Percentiles rank a stretch among this genome's conserved stretches.
phyloP scores from a whole-genome alignment of 2,888 invertebrate genomes.

The Amiota minor region DNA sequence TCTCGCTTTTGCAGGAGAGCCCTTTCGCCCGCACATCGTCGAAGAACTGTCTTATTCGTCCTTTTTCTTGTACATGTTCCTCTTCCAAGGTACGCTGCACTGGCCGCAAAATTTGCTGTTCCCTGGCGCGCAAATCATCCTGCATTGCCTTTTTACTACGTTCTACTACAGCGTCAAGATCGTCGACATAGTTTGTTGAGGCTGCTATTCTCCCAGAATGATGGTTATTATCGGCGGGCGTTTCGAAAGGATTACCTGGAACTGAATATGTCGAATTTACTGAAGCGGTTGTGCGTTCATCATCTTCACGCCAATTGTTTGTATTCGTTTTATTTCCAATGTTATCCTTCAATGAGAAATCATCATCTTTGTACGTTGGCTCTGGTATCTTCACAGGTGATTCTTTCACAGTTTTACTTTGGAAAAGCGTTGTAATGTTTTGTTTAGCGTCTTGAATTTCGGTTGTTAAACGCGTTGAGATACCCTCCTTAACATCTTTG shows the following conservation, averaged over 20 bases:
- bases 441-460: slow-evolving; percentile 65
- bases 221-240: slow-evolving; percentile 44
- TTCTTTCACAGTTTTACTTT: slow-evolving; percentile 61
- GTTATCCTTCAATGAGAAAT: slow-evolving; percentile 42
- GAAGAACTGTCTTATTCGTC: slow-evolving; percentile 65
- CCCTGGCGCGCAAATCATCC: slow-evolving; percentile 58
- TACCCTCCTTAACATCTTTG: slow-evolving; percentile 53
- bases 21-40: slow-evolving; percentile 62
- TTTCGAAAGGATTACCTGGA: slow-evolving; percentile 51
- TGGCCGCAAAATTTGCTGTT: slow-evolving; percentile 42
- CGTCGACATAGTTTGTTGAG: slow-evolving; percentile 47
- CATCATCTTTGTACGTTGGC: slow-evolving; percentile 37
- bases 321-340: slow-evolving; percentile 49
- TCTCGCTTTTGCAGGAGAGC: slow-evolving; percentile 68
- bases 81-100: slow-evolving; percentile 32
- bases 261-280: slow-evolving; percentile 70
- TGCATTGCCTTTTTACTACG: slow-evolving; percentile 60
- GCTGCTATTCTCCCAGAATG: slow-evolving; percentile 43
- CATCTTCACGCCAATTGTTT: slow-evolving; percentile 56
- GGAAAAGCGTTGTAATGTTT: slow-evolving; percentile 62
- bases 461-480: slow-evolving; percentile 47
- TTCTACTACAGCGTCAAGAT: slow-evolving; percentile 61
- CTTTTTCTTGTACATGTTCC: slow-evolving; percentile 55
- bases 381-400: slow-evolving; percentile 34
- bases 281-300: slow-evolving; percentile 72